These are phyloP conservation scores for Drosophila meridiana DNA, from an alignment of 2,888 invertebrate genomes.

Conservation along the genomic window DNA sequence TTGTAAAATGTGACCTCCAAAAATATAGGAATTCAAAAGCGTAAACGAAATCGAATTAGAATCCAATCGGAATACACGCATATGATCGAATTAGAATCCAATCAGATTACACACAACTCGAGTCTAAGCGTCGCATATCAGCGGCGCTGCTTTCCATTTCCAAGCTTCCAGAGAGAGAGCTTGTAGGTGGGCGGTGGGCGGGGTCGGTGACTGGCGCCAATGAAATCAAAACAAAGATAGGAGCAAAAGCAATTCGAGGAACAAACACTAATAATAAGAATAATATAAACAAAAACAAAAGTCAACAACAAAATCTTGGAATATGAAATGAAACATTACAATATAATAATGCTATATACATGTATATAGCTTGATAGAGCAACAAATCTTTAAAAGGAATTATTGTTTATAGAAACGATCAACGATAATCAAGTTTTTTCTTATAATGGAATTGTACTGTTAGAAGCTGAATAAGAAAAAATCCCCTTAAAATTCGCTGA, in stretches of 20 bases:
- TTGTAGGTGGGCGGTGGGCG: not conserved
- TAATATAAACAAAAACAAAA: not conserved
- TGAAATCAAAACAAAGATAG: slow-evolving; percentile 57
- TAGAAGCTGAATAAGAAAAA: not conserved
- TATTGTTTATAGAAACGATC: not conserved
- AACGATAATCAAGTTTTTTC: not conserved
- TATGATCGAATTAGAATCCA: not conserved
- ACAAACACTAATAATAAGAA: slow-evolving; percentile 18
- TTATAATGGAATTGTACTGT: not conserved
- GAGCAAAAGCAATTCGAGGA: slow-evolving; percentile 46
- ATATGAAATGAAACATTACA: slow-evolving; percentile 3
- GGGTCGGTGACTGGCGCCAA: slow-evolving; percentile 61
- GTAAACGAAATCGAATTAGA: slow-evolving; percentile 49
- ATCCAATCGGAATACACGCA: slow-evolving; percentile 45
- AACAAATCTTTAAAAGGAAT: slow-evolving; percentile 1
- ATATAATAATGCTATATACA: not conserved
- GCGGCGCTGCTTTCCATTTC: slow-evolving; percentile 10
- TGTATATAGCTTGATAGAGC: not conserved
- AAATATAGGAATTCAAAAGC: slow-evolving; percentile 11
- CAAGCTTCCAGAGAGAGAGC: slow-evolving; percentile 34
- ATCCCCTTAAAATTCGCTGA: slow-evolving; percentile 1
- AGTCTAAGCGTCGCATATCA: slow-evolving; percentile 20
- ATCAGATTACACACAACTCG: not conserved
- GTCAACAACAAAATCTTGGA: not conserved
- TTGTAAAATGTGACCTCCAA: slow-evolving; percentile 29